Evolutionary conservation across 2,113 vertebrate genomes (phyloP).

Genomic region (Atherinomorus stipes): DNA sequence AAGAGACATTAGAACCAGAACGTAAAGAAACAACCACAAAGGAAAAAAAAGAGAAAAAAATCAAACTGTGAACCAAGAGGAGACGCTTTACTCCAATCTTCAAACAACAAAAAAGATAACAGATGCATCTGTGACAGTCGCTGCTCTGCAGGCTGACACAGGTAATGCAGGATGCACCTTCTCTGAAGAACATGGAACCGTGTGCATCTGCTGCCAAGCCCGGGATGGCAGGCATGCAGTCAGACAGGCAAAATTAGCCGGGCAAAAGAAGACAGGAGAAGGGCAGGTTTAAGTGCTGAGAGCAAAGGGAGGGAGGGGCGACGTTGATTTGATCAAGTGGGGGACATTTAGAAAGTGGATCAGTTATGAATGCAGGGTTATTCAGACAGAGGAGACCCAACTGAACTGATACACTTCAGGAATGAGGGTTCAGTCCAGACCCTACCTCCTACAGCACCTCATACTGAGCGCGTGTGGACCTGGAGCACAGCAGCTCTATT

Average conservation of each 20-base stretch:
- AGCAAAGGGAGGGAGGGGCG: constrained; percentile 43
- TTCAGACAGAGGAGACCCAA: constrained; percentile 57
- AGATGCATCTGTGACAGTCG: constrained; percentile 35
- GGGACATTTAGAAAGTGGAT: constrained; percentile 37
- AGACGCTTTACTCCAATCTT: constrained; percentile 38
- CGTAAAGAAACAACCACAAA: constrained; percentile 46
- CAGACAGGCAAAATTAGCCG: constrained; percentile 63
- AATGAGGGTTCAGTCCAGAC: constrained; percentile 45
- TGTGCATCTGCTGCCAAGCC: constrained; percentile 75
- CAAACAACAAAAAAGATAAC: constrained; percentile 50
- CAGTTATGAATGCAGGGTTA: constrained; percentile 62
- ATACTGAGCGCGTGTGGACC: constrained; percentile 55
- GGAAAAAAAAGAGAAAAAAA: constrained; percentile 20
- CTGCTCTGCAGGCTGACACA: constrained; percentile 61
- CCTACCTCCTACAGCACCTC: constrained; percentile 65
- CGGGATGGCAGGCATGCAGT: constrained; percentile 78
- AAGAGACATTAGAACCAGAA: constrained; percentile 67
- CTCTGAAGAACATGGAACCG: constrained; percentile 45
- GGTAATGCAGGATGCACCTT: constrained; percentile 75
- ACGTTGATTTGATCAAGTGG: constrained; percentile 36
- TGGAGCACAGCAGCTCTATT: constrained; percentile 58
- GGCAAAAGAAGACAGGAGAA: constrained; percentile 35
- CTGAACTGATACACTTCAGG: constrained; percentile 47
- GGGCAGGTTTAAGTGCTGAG: constrained; percentile 41
- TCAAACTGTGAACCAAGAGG: constrained; percentile 39